Evolutionary conservation across 2,797 vertebrate genomes (phyloP).

Genomic region (Tenualosa thibaudeaui): DNA sequence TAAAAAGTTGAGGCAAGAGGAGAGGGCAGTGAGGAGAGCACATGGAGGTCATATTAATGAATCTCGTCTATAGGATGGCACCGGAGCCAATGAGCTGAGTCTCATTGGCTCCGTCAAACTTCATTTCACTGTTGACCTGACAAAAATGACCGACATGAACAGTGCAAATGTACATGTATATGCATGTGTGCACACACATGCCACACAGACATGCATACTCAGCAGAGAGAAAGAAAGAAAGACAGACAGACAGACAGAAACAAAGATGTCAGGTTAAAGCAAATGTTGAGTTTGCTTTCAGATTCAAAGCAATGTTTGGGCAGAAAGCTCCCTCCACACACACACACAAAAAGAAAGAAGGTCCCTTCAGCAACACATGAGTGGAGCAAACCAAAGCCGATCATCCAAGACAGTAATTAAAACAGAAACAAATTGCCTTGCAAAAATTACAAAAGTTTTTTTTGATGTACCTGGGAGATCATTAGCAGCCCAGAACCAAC

Average conservation of each 20-base stretch:
- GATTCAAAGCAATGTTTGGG: no score
- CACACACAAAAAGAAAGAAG: background rate
- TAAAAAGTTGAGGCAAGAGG: conserved; percentile 14
- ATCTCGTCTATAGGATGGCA: background rate
- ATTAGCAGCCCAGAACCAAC: conserved; percentile 31
- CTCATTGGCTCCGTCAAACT: background rate
- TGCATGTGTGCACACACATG: background rate
- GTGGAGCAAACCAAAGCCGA: background rate
- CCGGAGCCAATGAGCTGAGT: background rate
- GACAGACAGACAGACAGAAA: no score
- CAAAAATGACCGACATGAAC: background rate
- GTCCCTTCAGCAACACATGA: background rate
- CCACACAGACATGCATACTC: conserved; percentile 5
- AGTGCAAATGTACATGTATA: conserved; percentile 4
- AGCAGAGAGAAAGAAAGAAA: conserved; percentile 29
- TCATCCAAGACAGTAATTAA: conserved; percentile 43
- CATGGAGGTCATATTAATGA: background rate
- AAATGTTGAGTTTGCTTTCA: no score
- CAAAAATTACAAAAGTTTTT: conserved; percentile 39
- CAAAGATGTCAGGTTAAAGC: background rate
- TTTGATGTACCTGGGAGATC: conserved; percentile 38
- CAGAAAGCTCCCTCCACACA: background rate
- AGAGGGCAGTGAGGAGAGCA: background rate
- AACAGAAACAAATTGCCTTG: conserved; percentile 45
- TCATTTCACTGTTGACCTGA: background rate